Evolutionary conservation across 30 jellyfish, hydroid and myxozoan species (phyloP), one percentile per base, ranked within the genome.

Genomic region (Cassiopea andromeda): DNA sequence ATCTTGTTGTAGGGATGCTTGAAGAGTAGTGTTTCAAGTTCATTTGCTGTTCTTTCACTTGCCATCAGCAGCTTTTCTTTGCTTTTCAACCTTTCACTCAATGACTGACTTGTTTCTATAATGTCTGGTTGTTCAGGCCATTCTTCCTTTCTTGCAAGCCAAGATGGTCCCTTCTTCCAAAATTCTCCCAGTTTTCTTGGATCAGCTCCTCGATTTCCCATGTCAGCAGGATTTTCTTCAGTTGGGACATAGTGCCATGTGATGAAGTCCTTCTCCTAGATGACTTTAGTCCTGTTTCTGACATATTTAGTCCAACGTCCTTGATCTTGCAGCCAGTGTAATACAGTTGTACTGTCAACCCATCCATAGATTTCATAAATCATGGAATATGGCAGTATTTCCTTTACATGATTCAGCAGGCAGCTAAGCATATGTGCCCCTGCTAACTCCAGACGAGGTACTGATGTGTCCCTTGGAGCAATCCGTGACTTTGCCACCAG

Each of bases 311-410:
- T 49, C 67, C 66, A 89, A 2, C 57, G 12, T 8, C 96, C 93
- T 46, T 60, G 16, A 44, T 73, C 85, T 46, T 49, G 38, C 84
- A 91, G 19, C 97, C 95, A 73, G 9, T 91, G 85, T 8, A 91
- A 80, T 7, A 77, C 96, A 7, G 83, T 74, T 18, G 96, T 74
- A 73, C 97, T 82, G 92, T 85, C 97, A n/a, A 72, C 61, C 95
- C 97, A 91, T 3, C 85, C 88, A 45, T 64, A 43, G 59, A 61
- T 13, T 44, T 57, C 14, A 27, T 6, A 16, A 8, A 85, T 67
- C 13, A 17, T 44, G 18, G 15, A 77, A 14, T 38, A 44, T n/a
- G 48, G 43, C 69, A 74, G 49, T 8, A 89, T 84, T 2, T 46
- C 47, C n/a, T 69, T 66, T 44, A 75, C 81, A 48, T 90, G 71